These are phyloP conservation scores for Biston betularia DNA, from an alignment of 2,888 invertebrate genomes.

Conservation along the genomic window DNA sequence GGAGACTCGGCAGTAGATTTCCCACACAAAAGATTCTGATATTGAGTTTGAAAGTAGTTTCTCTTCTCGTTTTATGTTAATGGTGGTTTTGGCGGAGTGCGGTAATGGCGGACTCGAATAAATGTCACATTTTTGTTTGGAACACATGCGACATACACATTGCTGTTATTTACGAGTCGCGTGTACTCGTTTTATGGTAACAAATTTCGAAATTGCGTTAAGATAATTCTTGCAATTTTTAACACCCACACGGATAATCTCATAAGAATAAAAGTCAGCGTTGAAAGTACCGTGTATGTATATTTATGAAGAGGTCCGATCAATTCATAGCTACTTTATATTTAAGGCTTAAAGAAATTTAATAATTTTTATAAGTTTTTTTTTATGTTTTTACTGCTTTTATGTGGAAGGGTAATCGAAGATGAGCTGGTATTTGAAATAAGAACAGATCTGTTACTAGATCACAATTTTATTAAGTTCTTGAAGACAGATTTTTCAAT, in stretches of 20 bases:
- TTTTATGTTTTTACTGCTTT: too few species aligned
- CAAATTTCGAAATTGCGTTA: slow-evolving; percentile 51
- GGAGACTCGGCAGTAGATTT: slow-evolving; percentile 80
- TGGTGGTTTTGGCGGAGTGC: slow-evolving; percentile 76
- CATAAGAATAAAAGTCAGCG: slow-evolving; percentile 7
- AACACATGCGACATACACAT: slow-evolving; percentile 63
- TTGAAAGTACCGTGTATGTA: slow-evolving; percentile 4
- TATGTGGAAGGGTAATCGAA: too few species aligned
- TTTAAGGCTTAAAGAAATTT: neutral
- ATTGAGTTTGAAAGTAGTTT: slow-evolving; percentile 85
- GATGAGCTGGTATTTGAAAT: too few species aligned
- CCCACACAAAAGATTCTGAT: slow-evolving; percentile 84
- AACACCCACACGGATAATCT: slow-evolving; percentile 20
- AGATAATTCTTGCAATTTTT: slow-evolving; percentile 40
- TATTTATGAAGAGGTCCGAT: neutral
- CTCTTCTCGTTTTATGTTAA: slow-evolving; percentile 82
- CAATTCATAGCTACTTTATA: neutral
- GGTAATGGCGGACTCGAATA: slow-evolving; percentile 78
- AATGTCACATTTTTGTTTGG: slow-evolving; percentile 70
- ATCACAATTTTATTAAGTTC: too few species aligned
- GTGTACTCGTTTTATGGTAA: slow-evolving; percentile 50
- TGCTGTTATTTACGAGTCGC: slow-evolving; percentile 58
- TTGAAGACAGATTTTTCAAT: too few species aligned
- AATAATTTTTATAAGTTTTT: neutral
- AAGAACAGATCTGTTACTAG: too few species aligned